Base-by-base conservation (phyloP, 2,797 vertebrate species). In the Moxostoma hubbsi region DNA sequence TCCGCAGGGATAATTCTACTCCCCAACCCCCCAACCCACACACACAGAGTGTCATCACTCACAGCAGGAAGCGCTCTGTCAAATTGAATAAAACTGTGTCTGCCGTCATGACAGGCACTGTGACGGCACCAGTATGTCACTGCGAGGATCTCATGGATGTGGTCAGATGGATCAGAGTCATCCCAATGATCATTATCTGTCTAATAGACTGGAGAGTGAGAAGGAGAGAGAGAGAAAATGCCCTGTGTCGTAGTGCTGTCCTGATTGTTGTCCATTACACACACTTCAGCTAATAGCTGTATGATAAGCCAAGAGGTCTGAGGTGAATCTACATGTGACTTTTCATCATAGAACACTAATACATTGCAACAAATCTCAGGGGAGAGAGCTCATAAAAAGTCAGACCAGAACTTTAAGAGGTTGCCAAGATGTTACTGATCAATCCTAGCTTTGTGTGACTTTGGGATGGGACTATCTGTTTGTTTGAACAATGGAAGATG, bases 161-260 rank as follows among this genome's bases (percentile, higher is more conserved):
- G 50, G 85, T 85, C 62, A 83, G 78, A 84, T 89, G 89, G 89
- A 85, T 87, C 79, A 64, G 83, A 49, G 88, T 88, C 87, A 81
- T 89, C 89, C 89, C 83, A 63, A 83, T 87, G 84, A 90, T 90
- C 82, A 84, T 90, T 90, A 89, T 89, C 80, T 77, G 79, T 86
- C 84, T 89, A 91, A 90, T 90, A 88, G 89, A 92, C 89, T 88
- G 89, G 89, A 88, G 92, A 92, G 90, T 82, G 80, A 88, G 72
- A 13, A n/a, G 66, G 74, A 58, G 1, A 36, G 36, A 36, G 36
- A 70, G 53, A 24, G 55, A 59, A 18, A 53, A 54, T 10, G 16
- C 68, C 69, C 63, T 63, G 7, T 67, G 63, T 59, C 62, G 63
- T 77, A 24, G 47, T 51, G 16, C 53, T 63, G 59, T 4, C 77